Conservation (phyloP, 2,888 invertebrate species). For the Drosophila longiperda region DNA sequence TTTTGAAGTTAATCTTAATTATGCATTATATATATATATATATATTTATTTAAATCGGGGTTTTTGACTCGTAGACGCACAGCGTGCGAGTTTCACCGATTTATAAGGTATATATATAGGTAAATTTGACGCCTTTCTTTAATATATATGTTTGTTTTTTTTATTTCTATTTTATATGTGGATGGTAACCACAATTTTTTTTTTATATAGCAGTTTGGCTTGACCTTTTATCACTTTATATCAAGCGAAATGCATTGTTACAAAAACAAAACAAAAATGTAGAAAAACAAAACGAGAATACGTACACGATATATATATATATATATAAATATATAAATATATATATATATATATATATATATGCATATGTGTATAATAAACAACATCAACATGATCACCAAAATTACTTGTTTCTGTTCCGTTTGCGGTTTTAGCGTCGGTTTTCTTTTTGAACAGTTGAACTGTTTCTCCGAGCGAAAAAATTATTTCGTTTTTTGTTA, state of each 20-base stretch:
- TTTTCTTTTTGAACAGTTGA: constrained; percentile 45
- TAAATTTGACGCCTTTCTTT: constrained; percentile 3
- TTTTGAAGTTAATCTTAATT: constrained; percentile 3
- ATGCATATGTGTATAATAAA: constrained; percentile 39
- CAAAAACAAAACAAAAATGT: constrained; percentile 28
- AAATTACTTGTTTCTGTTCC: constrained; percentile 59
- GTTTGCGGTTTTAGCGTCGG: constrained; percentile 32
- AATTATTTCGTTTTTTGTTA: constrained; percentile 26
- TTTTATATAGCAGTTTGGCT: constrained; percentile 58
- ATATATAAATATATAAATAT: constrained; percentile 13
- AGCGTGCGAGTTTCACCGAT: constrained; percentile 32
- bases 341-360: constrained; percentile 11
- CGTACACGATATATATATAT: constrained; percentile 4
- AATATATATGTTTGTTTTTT: background rate
- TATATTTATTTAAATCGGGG: constrained; percentile 14
- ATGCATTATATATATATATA: constrained; percentile 4
- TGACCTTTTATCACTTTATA: constrained; percentile 63
- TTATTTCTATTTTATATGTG: constrained; percentile 6
- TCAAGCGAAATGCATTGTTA: constrained; percentile 73
- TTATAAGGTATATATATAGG: constrained; percentile 3
- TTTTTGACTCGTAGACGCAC: constrained; percentile 27
- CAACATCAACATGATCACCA: constrained; percentile 73
- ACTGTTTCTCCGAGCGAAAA: constrained; percentile 43
- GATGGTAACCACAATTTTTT: constrained; percentile 10
- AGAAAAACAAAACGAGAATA: constrained; percentile 12